Percentiles rank a stretch among this genome's conserved stretches.
phyloP scores from a whole-genome alignment of 2,797 vertebrate species.

The Buceros bicornis region DNA sequence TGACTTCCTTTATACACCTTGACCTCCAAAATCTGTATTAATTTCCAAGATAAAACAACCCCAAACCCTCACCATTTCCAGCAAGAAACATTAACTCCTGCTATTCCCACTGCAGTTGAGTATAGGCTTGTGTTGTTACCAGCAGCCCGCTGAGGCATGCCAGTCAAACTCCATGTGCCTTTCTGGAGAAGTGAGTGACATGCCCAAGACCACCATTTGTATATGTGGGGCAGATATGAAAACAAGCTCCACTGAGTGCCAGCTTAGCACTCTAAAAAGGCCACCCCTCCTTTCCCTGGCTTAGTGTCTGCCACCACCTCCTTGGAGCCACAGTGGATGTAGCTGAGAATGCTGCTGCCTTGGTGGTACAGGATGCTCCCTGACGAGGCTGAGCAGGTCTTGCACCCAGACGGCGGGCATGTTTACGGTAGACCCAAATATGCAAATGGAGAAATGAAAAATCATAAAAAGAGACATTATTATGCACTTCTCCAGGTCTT shows the following conservation, averaged over 20 bases:
- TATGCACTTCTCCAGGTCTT: neutral
- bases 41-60: neutral
- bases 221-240: neutral
- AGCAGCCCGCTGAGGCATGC: neutral
- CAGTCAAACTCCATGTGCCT: neutral
- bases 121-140: neutral
- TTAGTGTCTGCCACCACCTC: neutral
- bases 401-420: neutral
- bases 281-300: neutral
- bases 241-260: neutral
- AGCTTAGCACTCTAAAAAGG: neutral
- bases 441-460: neutral
- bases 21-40: neutral
- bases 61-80: neutral
- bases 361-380: rapidly evolving
- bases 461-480: neutral
- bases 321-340: rapidly evolving
- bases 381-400: neutral
- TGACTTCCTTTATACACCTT: neutral
- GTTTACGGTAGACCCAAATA: neutral
- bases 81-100: neutral
- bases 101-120: neutral
- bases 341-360: neutral
- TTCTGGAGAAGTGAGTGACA: neutral
- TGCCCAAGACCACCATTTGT: neutral